Conservation (phyloP, 2,797 vertebrate genomes). For the Ispidina picta region DNA sequence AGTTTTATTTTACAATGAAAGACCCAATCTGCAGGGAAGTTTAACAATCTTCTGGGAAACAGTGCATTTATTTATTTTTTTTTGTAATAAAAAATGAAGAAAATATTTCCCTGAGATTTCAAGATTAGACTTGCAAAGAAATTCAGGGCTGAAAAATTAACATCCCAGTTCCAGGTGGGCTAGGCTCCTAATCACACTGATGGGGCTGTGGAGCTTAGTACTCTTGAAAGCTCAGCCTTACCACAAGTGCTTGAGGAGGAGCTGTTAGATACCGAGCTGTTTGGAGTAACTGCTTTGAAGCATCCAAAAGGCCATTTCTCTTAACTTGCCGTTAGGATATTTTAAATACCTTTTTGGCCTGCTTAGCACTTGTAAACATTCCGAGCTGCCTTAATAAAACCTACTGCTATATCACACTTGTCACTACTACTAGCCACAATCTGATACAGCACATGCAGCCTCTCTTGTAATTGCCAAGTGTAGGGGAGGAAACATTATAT, state of each 20-base stretch:
- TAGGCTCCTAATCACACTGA: neutral
- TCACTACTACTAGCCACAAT: neutral
- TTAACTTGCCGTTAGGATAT: neutral
- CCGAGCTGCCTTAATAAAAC: neutral
- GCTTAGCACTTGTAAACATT: neutral
- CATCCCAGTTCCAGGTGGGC: neutral
- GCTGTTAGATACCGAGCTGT: neutral
- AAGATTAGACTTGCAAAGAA: neutral
- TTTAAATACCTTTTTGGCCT: neutral
- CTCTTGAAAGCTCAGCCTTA: neutral
- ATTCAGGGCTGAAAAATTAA: neutral
- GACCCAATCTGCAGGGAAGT: neutral
- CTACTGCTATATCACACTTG: conserved; percentile 8
- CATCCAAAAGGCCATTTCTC: neutral
- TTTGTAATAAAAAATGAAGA: neutral
- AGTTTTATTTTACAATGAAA: neutral
- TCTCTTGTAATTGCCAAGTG: neutral
- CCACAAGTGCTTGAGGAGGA: neutral
- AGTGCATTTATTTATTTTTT: too few relatives aligned
- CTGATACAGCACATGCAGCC: neutral
- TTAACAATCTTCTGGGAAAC: neutral
- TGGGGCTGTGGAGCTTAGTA: neutral
- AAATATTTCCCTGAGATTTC: neutral
- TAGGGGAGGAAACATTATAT: neutral
- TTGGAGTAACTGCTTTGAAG: neutral